Conservation (phyloP, 2,888 invertebrate genomes). For the Cylloceria caligata region DNA sequence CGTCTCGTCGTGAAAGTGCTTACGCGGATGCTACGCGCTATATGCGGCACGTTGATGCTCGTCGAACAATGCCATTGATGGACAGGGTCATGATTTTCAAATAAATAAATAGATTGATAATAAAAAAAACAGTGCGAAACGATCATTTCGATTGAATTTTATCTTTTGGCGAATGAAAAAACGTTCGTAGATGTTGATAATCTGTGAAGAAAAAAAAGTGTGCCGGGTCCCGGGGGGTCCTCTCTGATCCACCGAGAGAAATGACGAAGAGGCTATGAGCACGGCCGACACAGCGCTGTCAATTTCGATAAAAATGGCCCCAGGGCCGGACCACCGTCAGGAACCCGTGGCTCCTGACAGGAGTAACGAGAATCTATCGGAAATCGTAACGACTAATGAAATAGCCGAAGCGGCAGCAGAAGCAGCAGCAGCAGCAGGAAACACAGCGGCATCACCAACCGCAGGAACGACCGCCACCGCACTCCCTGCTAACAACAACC, state of each 20-base stretch:
- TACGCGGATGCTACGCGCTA: slow-evolving; percentile 42
- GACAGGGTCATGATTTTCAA: slow-evolving; percentile 22
- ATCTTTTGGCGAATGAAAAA: neutral
- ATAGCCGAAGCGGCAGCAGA: slow-evolving; percentile 8
- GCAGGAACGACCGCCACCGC: slow-evolving; percentile 33
- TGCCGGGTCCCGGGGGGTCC: slow-evolving; percentile 39
- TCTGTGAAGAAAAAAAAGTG: slow-evolving; percentile 23
- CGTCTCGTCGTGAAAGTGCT: slow-evolving; percentile 32
- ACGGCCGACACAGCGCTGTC: slow-evolving; percentile 75
- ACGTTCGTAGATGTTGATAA: slow-evolving; percentile 52
- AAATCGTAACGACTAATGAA: slow-evolving; percentile 64
- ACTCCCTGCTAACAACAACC: slow-evolving; percentile 54
- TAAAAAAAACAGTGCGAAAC: slow-evolving; percentile 1
- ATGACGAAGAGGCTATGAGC: slow-evolving; percentile 68
- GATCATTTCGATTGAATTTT: neutral
- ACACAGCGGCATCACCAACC: slow-evolving; percentile 44
- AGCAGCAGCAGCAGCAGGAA: slow-evolving; percentile 30
- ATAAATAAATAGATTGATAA: slow-evolving; percentile 6
- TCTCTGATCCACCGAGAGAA: slow-evolving; percentile 27
- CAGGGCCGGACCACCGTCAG: slow-evolving; percentile 91
- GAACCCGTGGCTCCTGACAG: slow-evolving; percentile 89
- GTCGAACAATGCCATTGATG: slow-evolving; percentile 17
- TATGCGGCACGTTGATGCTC: slow-evolving; percentile 18
- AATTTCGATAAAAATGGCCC: slow-evolving; percentile 88
- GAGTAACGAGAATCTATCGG: slow-evolving; percentile 69